Evolutionary conservation across 2,888 invertebrate species (phyloP), one percentile per base, ranked within the genome.

Genomic region (Epinotia nisella): DNA sequence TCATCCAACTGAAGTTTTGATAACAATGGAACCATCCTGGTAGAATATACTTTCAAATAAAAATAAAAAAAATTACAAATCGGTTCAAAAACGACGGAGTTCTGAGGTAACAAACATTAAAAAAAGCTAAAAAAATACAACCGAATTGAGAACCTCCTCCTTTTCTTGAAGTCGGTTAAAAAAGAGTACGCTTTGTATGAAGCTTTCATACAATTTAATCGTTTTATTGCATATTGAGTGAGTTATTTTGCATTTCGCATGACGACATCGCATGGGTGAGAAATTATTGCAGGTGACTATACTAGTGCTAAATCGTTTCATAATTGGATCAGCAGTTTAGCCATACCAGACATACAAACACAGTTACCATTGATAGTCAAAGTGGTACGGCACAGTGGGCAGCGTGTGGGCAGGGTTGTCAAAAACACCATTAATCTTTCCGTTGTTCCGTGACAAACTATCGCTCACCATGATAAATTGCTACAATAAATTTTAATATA

Each of bases 381-480:
- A 61, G 41, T 51, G 56, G 65, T 59, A 68, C 24, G 35, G 67
- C 70, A 62, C 72, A 39, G 77, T 77, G 73, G 78, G 78, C 74
- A 74, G 71, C 62, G 67, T 58, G 77, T 78, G 73, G 77, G 76
- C 62, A 67, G 75, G 71, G 53, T 60, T 70, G 74, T 75, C 77
- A 76, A 74, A 76, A 77, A 71, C 72, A 75, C 71, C 72, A 77
- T 78, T 75, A 78, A 78, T 78, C 75, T 75, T 65, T 56, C 74
- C 74, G 75, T 76, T 74, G 69, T 68, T 11, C 29, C 41, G n/a
- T 49, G 73, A 73, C 68, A 73, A 73, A 69, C 73, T 64, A 73
- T 73, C 69, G 62, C 62, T 73, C 73, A 59, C 68, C n/a, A 51
- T 68, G 68, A 73, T 73, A 53, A 73, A 69, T 69, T 13, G 39